Conservation (phyloP, 2,888 invertebrate species). For the Platynereis dumerilii region DNA sequence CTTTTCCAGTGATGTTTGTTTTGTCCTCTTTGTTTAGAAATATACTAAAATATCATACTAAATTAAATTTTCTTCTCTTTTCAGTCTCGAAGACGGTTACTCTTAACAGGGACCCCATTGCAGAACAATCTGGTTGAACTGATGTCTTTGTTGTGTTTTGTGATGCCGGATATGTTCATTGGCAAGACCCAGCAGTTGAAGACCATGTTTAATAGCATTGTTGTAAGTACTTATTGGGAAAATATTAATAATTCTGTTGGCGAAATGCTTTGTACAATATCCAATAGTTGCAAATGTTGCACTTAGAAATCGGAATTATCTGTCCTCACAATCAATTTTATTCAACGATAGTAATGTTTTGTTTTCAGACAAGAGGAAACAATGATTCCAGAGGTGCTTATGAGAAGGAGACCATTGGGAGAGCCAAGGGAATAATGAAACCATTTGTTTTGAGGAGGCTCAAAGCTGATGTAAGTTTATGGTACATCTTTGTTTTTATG, state of each 20-base stretch:
- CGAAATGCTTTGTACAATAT: no score
- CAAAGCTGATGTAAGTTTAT: constrained; percentile 79
- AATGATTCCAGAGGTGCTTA: constrained; percentile 70
- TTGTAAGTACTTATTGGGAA: constrained; percentile 43
- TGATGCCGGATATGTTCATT: constrained; percentile 94
- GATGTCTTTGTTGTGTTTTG: constrained; percentile 93
- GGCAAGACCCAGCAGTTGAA: constrained; percentile 86
- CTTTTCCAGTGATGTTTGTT: no score
- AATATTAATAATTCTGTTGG: neutral
- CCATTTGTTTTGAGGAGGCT: constrained; percentile 90
- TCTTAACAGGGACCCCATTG: constrained; percentile 93
- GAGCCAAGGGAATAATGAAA: constrained; percentile 94
- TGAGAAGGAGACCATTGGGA: constrained; percentile 86
- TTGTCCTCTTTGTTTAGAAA: neutral
- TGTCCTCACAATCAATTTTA: no score
- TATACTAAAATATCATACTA: neutral
- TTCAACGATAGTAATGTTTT: no score
- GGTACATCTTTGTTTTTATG: neutral
- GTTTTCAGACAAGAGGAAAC: constrained; percentile 2
- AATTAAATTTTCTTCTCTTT: constrained; percentile 10
- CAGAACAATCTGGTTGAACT: constrained; percentile 95
- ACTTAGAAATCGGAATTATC: no score
- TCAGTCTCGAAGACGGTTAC: constrained; percentile 78
- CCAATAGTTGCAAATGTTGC: no score
- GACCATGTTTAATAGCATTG: constrained; percentile 75